A percentile compares a stretch with the other conserved stretches of the same genome.
phyloP scores from a whole-genome alignment of 1,140 invertebrate species.

The Saccostrea glomerata region DNA sequence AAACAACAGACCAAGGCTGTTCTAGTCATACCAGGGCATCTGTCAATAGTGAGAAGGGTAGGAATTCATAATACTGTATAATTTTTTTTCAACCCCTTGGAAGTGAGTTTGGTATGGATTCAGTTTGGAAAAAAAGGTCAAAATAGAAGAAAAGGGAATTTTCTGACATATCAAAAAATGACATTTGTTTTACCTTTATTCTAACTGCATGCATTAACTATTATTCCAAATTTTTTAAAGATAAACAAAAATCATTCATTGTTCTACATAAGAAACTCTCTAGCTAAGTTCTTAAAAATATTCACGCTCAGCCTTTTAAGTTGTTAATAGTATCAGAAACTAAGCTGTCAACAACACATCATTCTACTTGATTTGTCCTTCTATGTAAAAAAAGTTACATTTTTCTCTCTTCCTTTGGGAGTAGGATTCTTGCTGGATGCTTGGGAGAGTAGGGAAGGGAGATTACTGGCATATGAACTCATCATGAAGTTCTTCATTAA shows the following conservation, averaged over 20 bases:
- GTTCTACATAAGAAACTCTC: too few relatives aligned
- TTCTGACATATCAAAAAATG: background rate
- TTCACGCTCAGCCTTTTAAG: too few relatives aligned
- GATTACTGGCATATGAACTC: conserved; percentile 74
- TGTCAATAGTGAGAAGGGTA: conserved; percentile 50
- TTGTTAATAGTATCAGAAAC: too few relatives aligned
- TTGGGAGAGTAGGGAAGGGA: conserved; percentile 75
- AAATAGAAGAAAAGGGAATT: background rate
- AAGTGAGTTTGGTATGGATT: too few relatives aligned
- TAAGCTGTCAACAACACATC: too few relatives aligned
- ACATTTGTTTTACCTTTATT: background rate
- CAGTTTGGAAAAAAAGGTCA: too few relatives aligned
- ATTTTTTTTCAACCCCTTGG: too few relatives aligned
- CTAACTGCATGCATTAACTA: background rate
- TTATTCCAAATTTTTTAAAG: background rate
- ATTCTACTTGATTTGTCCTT: too few relatives aligned
- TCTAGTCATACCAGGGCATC: background rate
- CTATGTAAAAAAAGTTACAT: too few relatives aligned
- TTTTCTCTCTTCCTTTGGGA: background rate
- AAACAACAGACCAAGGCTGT: conserved; percentile 35
- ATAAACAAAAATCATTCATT: conserved; percentile 1
- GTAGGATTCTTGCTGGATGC: conserved; percentile 56
- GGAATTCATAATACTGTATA: background rate
- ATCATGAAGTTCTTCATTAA: conserved; percentile 73
- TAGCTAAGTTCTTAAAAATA: too few relatives aligned